Conservation (phyloP, 2,113 vertebrate genomes). For the Phalacrocorax brasilianus region DNA sequence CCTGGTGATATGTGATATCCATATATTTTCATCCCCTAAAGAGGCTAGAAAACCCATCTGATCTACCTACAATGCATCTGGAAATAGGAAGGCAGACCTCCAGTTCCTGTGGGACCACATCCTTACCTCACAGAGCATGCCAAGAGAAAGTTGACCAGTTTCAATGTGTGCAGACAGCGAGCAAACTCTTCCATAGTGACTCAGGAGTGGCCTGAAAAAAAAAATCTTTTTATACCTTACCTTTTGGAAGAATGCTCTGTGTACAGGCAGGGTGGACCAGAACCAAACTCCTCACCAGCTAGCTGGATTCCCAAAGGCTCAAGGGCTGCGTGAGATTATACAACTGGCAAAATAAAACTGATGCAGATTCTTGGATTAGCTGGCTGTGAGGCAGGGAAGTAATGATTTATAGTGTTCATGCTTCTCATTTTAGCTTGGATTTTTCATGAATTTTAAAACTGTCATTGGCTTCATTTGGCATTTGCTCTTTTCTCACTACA, state of each 20-base stretch:
- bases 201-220: not conserved
- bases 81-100: not conserved
- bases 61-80: conserved; percentile 59
- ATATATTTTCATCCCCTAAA: conserved; percentile 60
- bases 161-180: rapidly evolving
- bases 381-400: conserved; percentile 47
- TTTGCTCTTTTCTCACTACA: conserved; percentile 63
- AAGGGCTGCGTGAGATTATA: conserved; percentile 25
- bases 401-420: conserved; percentile 65
- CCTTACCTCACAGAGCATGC: not conserved
- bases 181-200: not conserved
- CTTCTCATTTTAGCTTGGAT: conserved; percentile 66
- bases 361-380: conserved; percentile 55
- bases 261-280: not conserved
- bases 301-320: not conserved
- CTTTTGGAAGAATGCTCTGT: not conserved
- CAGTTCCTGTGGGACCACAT: not conserved
- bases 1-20: conserved; percentile 67
- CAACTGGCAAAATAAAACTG: conserved; percentile 48
- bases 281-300: not conserved
- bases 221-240: not conserved
- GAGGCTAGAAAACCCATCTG: conserved; percentile 59
- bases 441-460: conserved; percentile 68
- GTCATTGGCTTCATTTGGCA: conserved; percentile 65
- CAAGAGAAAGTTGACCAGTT: not conserved